Conservation (phyloP, 2,888 invertebrate species). For the Lasioglossum pauxillum region DNA sequence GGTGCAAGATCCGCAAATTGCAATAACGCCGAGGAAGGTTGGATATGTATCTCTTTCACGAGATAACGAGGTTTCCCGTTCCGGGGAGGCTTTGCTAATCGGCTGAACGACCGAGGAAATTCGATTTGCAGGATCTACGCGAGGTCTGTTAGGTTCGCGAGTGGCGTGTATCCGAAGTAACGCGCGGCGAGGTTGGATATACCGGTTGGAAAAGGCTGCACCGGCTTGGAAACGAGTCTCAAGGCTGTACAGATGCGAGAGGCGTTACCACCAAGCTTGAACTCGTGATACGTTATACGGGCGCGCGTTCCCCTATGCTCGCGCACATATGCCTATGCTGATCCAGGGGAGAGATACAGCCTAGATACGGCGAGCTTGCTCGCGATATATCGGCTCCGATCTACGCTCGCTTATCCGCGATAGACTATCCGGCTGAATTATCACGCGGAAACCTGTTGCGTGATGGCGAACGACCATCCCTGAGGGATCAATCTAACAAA, state of each 20-base stretch:
- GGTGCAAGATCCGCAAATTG: too few species aligned
- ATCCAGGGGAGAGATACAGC: conserved; percentile 34
- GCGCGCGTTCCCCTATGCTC: conserved; percentile 1
- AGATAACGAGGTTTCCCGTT: not conserved
- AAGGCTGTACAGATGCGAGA: conserved; percentile 47
- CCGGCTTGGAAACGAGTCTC: conserved; percentile 36
- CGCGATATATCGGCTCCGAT: conserved; percentile 38
- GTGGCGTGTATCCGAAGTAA: not conserved
- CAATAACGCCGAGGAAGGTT: too few species aligned
- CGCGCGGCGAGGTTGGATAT: not conserved
- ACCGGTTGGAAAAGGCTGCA: conserved; percentile 21
- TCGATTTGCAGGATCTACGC: not conserved
- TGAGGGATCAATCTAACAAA: not conserved
- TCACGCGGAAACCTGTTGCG: conserved; percentile 42
- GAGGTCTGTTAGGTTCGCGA: not conserved
- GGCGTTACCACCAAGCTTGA: conserved; percentile 45
- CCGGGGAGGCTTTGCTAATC: not conserved
- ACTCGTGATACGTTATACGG: conserved; percentile 28
- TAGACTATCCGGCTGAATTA: conserved; percentile 19
- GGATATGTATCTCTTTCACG: not conserved
- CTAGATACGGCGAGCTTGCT: conserved; percentile 24
- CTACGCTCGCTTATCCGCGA: conserved; percentile 16
- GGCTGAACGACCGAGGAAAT: not conserved
- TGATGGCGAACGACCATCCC: not conserved
- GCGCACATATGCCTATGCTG: not conserved